A percentile compares a stretch with the other conserved stretches of the same genome.
Evolutionary conservation across 1,140 invertebrate genomes (phyloP).

Genomic region (Zaprionus tsacasi): DNA sequence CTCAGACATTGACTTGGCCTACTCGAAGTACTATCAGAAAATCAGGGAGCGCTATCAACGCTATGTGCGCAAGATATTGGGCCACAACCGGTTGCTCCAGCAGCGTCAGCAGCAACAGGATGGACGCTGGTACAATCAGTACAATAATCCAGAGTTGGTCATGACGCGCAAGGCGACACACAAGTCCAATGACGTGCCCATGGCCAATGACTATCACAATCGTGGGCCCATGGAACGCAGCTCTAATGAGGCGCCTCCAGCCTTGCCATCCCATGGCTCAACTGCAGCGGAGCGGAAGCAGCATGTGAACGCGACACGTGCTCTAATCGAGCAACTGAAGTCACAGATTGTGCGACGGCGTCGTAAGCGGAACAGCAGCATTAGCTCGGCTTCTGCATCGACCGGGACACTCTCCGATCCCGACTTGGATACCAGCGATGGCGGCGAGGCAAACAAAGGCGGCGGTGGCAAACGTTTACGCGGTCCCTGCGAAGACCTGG

Average conservation of each 20-base stretch:
- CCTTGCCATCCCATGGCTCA: neutral
- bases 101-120: slow-evolving; percentile 59
- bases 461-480: slow-evolving; percentile 82
- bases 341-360: slow-evolving; percentile 72
- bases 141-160: slow-evolving; percentile 60
- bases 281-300: slow-evolving; percentile 28
- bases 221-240: slow-evolving; percentile 20
- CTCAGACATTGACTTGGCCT: slow-evolving; percentile 69
- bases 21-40: slow-evolving; percentile 77
- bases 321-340: slow-evolving; percentile 74
- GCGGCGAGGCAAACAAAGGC: slow-evolving; percentile 52
- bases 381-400: slow-evolving; percentile 31
- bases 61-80: slow-evolving; percentile 76
- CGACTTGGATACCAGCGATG: slow-evolving; percentile 65
- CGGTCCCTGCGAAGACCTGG: slow-evolving; percentile 85
- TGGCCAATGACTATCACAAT: slow-evolving; percentile 58
- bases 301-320: slow-evolving; percentile 39
- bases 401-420: slow-evolving; percentile 43
- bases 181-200: slow-evolving; percentile 47
- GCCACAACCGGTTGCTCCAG: slow-evolving; percentile 52
- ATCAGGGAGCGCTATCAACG: slow-evolving; percentile 79
- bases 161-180: slow-evolving; percentile 61
- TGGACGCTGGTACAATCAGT: slow-evolving; percentile 55
- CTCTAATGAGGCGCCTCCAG: slow-evolving; percentile 44
- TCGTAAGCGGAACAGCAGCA: slow-evolving; percentile 64